Conservation (phyloP, 2,888 invertebrate species). For the Reticulitermes lucifugus region DNA sequence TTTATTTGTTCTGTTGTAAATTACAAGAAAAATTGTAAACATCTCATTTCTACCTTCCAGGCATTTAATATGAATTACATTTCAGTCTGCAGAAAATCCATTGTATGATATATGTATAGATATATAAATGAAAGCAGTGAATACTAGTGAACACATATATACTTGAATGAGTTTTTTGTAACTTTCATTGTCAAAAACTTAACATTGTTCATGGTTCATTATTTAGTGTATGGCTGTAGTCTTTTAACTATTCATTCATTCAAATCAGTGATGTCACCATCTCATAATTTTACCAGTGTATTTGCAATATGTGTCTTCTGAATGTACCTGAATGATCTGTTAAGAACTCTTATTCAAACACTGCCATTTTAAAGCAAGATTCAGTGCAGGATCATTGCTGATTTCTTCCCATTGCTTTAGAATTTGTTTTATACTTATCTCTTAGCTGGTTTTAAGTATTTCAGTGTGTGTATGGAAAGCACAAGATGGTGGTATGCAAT, state of each 20-base stretch:
- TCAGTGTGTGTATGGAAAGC: no score
- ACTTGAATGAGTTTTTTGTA: background rate
- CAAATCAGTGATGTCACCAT: background rate
- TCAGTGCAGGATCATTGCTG: no score
- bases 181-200: background rate
- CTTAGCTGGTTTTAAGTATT: no score
- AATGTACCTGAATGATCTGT: background rate
- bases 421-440: no score
- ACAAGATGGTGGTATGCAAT: no score
- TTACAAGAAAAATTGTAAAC: background rate
- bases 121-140: background rate
- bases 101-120: background rate
- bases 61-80: background rate
- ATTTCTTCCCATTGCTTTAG: no score
- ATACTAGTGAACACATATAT: background rate
- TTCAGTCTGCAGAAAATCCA: background rate
- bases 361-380: background rate
- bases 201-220: background rate
- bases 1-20: background rate
- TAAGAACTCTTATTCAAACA: background rate
- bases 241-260: background rate
- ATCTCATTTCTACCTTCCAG: background rate
- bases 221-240: background rate
- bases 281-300: background rate
- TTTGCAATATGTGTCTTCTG: background rate